A percentile compares a stretch with the other conserved stretches of the same genome.
Evolutionary conservation across 2,888 invertebrate species (phyloP).

Genomic region (Eutolmus rufibarbis): DNA sequence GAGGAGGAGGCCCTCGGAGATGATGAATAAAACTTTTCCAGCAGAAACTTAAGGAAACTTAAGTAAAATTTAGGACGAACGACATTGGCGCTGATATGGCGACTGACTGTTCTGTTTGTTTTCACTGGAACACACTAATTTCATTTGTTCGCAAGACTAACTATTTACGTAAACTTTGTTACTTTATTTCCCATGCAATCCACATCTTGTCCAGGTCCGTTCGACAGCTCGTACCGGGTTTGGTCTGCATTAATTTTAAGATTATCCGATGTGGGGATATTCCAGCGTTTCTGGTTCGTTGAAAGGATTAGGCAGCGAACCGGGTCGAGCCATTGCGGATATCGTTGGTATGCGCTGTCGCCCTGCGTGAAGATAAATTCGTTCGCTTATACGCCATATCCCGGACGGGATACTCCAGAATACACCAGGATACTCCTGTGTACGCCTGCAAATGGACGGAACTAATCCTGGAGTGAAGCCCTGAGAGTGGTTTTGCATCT

Average conservation of each 20-base stretch:
- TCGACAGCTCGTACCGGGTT: neutral
- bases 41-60: constrained; percentile 20
- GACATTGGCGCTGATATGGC: constrained; percentile 34
- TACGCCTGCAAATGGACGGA: neutral
- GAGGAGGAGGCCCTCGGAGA: neutral
- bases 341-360: neutral
- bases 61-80: constrained; percentile 1
- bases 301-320: neutral
- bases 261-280: constrained; percentile 5
- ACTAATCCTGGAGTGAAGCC: neutral
- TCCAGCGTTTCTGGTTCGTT: neutral
- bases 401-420: neutral
- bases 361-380: neutral
- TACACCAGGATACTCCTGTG: neutral
- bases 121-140: constrained; percentile 38
- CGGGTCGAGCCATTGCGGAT: neutral
- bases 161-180: constrained; percentile 40
- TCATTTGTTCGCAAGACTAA: constrained; percentile 40
- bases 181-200: constrained; percentile 13
- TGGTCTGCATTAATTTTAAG: neutral
- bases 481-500: neutral
- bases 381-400: neutral
- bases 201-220: constrained; percentile 16
- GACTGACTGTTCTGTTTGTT: constrained; percentile 37
- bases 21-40: constrained; percentile 13